Percentiles rank a stretch among this genome's conserved stretches.
Evolutionary conservation across 1,140 invertebrate species (phyloP).

Genomic region (Atopsyche davidsoni): DNA sequence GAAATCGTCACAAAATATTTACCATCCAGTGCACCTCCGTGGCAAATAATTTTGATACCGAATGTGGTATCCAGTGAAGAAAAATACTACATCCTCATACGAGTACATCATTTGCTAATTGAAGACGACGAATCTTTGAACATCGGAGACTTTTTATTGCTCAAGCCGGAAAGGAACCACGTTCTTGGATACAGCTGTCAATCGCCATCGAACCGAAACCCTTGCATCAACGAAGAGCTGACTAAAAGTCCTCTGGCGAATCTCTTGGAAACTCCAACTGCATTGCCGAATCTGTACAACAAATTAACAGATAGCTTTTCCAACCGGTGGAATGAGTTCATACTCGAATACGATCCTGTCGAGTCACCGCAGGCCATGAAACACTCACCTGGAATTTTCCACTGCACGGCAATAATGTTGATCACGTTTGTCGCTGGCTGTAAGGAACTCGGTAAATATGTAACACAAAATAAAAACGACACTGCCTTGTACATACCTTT

Average conservation of each 20-base stretch:
- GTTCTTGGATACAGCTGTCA: constrained; percentile 2
- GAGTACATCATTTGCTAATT: constrained; percentile 69
- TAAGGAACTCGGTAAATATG: constrained; percentile 50
- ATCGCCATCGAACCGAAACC: not conserved
- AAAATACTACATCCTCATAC: constrained; percentile 64
- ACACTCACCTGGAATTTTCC: constrained; percentile 51
- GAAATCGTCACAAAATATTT: constrained; percentile 73
- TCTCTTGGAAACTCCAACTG: constrained; percentile 55
- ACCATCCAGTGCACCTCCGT: constrained; percentile 61
- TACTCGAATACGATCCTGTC: constrained; percentile 68
- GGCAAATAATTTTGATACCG: constrained; percentile 74
- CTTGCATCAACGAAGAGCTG: constrained; percentile 24
- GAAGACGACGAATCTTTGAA: constrained; percentile 61
- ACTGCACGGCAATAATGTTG: constrained; percentile 52
- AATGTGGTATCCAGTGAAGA: constrained; percentile 47
- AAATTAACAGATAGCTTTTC: constrained; percentile 61
- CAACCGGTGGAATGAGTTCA: constrained; percentile 74
- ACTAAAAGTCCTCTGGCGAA: constrained; percentile 50
- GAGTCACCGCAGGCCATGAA: constrained; percentile 62
- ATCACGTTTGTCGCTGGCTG: constrained; percentile 53
- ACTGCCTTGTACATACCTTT: constrained; percentile 32
- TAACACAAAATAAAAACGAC: constrained; percentile 34
- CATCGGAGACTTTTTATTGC: constrained; percentile 66
- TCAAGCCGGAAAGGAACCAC: constrained; percentile 45
- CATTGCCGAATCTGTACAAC: constrained; percentile 59